Conservation (phyloP, 2,888 invertebrate genomes). For the Copidosoma aretas region DNA sequence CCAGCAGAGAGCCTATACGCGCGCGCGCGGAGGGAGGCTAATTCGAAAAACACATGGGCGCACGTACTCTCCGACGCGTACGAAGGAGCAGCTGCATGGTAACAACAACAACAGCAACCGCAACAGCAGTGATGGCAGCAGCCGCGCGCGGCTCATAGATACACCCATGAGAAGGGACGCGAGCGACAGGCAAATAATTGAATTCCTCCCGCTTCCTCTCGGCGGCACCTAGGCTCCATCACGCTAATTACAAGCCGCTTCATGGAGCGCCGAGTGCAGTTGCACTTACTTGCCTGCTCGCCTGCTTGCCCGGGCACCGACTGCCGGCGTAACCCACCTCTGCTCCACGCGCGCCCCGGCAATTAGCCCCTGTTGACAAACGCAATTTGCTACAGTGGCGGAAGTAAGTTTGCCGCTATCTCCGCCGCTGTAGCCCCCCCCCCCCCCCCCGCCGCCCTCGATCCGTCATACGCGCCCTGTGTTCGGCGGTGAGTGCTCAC, state of each 20-base stretch:
- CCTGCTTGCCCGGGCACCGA: neutral
- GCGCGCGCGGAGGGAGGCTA: no score
- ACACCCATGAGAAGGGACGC: neutral
- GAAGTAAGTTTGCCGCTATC: conserved; percentile 24
- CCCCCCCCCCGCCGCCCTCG: no score
- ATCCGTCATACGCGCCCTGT: neutral
- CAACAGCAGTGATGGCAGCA: no score
- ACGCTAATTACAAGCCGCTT: conserved; percentile 56
- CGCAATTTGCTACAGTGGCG: conserved; percentile 54
- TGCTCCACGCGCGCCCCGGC: conserved; percentile 42
- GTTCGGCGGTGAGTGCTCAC: no score
- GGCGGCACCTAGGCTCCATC: conserved; percentile 46
- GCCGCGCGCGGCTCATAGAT: no score
- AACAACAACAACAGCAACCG: no score
- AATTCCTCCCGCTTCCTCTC: conserved; percentile 41
- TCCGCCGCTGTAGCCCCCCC: neutral
- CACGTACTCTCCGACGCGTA: no score
- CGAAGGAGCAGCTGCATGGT: no score
- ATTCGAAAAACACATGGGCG: no score
- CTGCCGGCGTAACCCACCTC: no score
- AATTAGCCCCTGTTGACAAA: conserved; percentile 61
- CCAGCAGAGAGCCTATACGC: no score
- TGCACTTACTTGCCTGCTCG: neutral
- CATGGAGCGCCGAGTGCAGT: neutral
- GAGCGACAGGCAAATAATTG: conserved; percentile 49